Conservation (phyloP, 2,797 vertebrate species). For the Harpagifer antarcticus region DNA sequence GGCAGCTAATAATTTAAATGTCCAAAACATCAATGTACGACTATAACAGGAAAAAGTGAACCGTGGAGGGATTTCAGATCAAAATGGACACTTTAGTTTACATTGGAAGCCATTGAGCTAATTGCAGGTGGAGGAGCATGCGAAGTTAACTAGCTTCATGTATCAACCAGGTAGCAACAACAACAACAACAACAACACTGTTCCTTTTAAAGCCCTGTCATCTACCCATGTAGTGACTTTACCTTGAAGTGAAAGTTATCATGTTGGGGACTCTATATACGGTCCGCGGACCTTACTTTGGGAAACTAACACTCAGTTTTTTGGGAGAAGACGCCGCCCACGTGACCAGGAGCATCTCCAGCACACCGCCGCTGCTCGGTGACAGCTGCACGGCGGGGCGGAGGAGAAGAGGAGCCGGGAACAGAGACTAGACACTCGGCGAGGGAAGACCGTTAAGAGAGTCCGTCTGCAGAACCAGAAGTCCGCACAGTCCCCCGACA, state of each 20-base stretch:
- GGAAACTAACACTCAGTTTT: constrained; percentile 32
- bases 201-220: not conserved
- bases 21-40: not conserved
- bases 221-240: not conserved
- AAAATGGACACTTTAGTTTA: too few species aligned
- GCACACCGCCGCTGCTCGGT: constrained; percentile 60
- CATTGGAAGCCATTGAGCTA: not conserved
- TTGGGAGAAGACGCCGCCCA: constrained; percentile 53
- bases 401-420: constrained; percentile 64
- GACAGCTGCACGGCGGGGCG: constrained; percentile 66
- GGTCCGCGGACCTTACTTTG: constrained; percentile 43
- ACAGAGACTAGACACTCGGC: constrained; percentile 41
- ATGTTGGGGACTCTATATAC: not conserved
- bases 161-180: not conserved
- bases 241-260: not conserved
- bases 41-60: not conserved
- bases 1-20: not conserved
- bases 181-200: not conserved
- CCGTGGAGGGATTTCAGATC: too few species aligned
- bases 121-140: not conserved
- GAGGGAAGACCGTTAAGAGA: constrained; percentile 50
- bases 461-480: constrained; percentile 6
- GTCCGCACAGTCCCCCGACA: constrained; percentile 37
- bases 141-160: not conserved
- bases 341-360: constrained; percentile 60